Base-by-base conservation (phyloP, 2,113 vertebrate genomes). In the Mionectes macconnelli region DNA sequence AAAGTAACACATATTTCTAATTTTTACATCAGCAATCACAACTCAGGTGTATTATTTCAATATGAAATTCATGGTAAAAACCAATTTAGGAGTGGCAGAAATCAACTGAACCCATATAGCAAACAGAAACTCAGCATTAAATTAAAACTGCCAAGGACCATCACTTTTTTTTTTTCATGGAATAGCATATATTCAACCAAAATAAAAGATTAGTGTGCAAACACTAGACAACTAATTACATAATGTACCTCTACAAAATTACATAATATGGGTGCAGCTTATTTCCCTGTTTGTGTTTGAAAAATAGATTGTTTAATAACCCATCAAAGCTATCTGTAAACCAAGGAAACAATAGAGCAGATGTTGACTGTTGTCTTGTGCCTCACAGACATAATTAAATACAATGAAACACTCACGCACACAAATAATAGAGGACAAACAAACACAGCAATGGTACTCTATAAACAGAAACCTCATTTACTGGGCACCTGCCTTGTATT, bases 231-330 rank as follows among this genome's bases (percentile, higher is more conserved):
- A 90, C 93, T 98, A 97, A 98, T 97, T 98, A 95, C 92, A 97
- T 97, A 98, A 97, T 97, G 93, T 94, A 95, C 96, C 95, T 98
- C 97, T 97, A 94, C 95, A 97, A 96, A 97, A 97, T 94, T 90
- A 94, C 84, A 92, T 96, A 97, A 97, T 97, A 96, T 35, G 94
- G 88, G 96, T 95, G 96, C 94, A 95, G 96, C 94, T 97, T 96
- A 94, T 97, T 97, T 96, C 94, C 97, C 96, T 97, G 95, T 96
- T 98, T 98, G 96, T 82, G 87, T 97, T 97, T 97, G 97, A 97
- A 97, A 96, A 98, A 98, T 98, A 98, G 97, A 98, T 98, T 98
- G 98, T 98, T 98, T 98, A 98, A 98, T 98, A 98, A 98, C 93
- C 96, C 98, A 98, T 98, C 97, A 98, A 98, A 98, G 98, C 98